Evolutionary conservation across 2,797 vertebrate species (phyloP), one percentile per base, ranked within the genome.

Genomic region (Coregonus sp.): DNA sequence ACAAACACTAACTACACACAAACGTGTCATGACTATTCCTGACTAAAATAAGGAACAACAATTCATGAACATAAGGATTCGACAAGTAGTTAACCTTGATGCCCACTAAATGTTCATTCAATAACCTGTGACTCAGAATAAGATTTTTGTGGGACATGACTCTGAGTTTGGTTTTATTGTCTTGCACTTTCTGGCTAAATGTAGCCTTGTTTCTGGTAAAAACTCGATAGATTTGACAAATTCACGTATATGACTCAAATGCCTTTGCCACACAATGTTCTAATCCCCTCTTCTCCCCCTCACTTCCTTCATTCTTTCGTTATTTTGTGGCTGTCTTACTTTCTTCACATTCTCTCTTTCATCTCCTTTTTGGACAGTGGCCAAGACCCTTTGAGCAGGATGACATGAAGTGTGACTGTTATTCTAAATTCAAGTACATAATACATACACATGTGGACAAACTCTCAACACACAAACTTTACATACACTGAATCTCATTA

Each of bases 181-280:
- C 37, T 75, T 5, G 40, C 40, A 47, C 31, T 18, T 40, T 66
- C 2, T 0, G 56, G 59, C 78, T 87, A 85, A 83, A 86, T 88
- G 85, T 83, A 83, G 78, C 16, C 47, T 81, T 84, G 51, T 81
- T 81, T 86, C 75, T 68, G 59, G 67, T 79, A 72, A 87, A 85
- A 79, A 61, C 72, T 79, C 56, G 35, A 79, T 63, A 7, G 63
- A 75, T 80, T 81, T 80, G 81, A 87, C 78, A 87, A 76, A 89
- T 83, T 83, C 31, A 77, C 81, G 70, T 80, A 75, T 82, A 77
- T 85, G 82, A 84, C 83, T 72, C 65, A 86, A 78, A 87, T 74
- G 70, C 68, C 35, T 80, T 70, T 73, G 70, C 68, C 74, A 74
- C 73, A 88, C 73, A 82, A 75, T 80, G 76, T 84, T 87, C 67